These are phyloP conservation scores for Hydrotaea diabolus DNA, from an alignment of 2,888 invertebrate species.

Conservation along the genomic window DNA sequence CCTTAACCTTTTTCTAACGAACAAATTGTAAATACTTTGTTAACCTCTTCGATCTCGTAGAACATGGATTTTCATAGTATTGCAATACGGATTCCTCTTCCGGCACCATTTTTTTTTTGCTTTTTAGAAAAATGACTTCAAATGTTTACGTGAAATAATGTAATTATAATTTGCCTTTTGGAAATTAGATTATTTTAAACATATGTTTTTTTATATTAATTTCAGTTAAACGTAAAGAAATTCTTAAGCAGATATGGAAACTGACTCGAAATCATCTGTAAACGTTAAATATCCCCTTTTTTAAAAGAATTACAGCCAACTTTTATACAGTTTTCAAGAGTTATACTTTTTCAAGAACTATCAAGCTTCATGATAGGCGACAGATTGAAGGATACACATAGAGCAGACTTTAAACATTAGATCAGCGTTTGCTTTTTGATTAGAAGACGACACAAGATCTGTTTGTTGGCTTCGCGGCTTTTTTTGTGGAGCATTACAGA, in stretches of 20 bases:
- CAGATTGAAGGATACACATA: background rate
- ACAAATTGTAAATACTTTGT: too few species aligned
- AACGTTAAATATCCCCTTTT: too few species aligned
- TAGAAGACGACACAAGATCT: slow-evolving; percentile 1
- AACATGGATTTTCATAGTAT: background rate
- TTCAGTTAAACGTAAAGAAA: background rate
- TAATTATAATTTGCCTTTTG: slow-evolving; percentile 63
- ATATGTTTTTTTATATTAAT: background rate
- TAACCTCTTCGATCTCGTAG: too few species aligned
- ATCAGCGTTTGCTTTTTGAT: slow-evolving; percentile 1
- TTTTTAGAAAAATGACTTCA: slow-evolving; percentile 15
- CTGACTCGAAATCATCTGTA: background rate
- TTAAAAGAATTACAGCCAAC: slow-evolving; percentile 34
- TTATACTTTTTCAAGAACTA: background rate
- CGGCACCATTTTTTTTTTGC: background rate
- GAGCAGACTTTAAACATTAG: slow-evolving; percentile 3
- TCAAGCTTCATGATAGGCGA: background rate
- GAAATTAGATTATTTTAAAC: slow-evolving; percentile 37
- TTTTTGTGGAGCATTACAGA: background rate
- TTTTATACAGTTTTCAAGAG: slow-evolving; percentile 9
- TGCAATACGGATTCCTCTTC: slow-evolving; percentile 38
- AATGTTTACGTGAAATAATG: slow-evolving; percentile 15
- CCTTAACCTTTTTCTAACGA: too few species aligned
- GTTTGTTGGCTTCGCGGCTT: slow-evolving; percentile 3
- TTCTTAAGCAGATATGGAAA: background rate